Conservation (phyloP, 2,888 invertebrate species). For the Diaphora mendica region DNA sequence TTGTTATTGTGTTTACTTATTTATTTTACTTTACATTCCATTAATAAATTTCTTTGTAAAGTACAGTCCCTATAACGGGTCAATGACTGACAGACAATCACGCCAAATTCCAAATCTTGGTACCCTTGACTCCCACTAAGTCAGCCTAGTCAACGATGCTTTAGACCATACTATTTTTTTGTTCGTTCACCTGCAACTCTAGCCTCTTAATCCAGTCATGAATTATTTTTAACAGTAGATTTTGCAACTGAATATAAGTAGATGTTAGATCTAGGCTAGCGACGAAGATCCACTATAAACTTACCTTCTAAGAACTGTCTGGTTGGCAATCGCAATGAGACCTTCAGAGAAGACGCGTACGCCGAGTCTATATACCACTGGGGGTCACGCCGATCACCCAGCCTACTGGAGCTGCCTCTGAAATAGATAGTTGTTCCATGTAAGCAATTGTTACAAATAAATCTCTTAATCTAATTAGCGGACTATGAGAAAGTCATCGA, state of each 20-base stretch:
- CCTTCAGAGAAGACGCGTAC: conserved; percentile 82
- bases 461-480: neutral
- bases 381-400: conserved; percentile 78
- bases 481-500: neutral
- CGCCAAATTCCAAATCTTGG: neutral
- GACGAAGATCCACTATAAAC: conserved; percentile 16
- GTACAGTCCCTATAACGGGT: no score
- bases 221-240: no score
- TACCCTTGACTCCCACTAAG: neutral
- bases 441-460: neutral
- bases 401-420: conserved; percentile 78
- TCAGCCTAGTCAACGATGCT: no score
- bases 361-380: conserved; percentile 84
- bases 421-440: conserved; percentile 33
- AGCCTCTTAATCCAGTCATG: no score
- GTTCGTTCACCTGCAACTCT: no score
- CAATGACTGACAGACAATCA: no score
- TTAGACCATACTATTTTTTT: no score
- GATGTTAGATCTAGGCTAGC: neutral
- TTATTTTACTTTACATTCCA: no score
- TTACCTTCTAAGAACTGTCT: conserved; percentile 82
- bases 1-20: no score
- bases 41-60: no score
- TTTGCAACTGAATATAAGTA: no score
- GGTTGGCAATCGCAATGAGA: conserved; percentile 80